Evolutionary conservation across 2,888 invertebrate genomes (phyloP), one percentile per base, ranked within the genome.

Genomic region (Tillus elongatus): DNA sequence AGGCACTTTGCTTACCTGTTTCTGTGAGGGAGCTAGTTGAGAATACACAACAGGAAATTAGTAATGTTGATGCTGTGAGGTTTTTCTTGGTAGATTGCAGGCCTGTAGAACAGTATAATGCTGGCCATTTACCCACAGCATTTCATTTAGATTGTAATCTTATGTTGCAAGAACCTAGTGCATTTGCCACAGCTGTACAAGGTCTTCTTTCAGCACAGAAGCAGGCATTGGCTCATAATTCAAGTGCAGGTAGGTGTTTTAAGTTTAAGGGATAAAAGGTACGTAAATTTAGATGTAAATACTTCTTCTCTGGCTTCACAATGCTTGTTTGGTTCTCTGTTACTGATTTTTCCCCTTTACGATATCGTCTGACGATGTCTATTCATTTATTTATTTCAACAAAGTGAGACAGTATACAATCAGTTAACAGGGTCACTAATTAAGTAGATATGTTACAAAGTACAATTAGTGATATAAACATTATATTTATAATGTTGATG

Each of bases 51-150:
- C 70, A 77, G 35, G 82, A 82, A 58, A 63, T 72, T 11, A 64
- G 69, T 2, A 72, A 74, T 50, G 66, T 73, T 26, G 82, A 83
- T 51, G 72, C 68, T 44, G 67, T 71, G 8, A 75, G 88, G 52
- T 98, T 95, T 66, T 97, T 97, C 66, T 72, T 97, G 45, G 93
- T 98, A 4, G 98, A 98, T 66, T 96, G 96, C 63, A 77, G 98
- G 45, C 93, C 97, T 4, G 81, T 91, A 8, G 92, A 95, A 47
- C 95, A 97, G 58, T 98, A 96, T 61, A 96, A 96, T 69, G 83
- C 85, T 36, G 97, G 97, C 0, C 96, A 97, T 69, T 74, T 98
- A 47, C 86, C 92, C 1, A 96, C 95, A 35, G 97, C 97, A 37
- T 98, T 97, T 70, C 96, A 97, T 68, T 73, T 98, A 44, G 97